phyloP scores from a whole-genome alignment of 2,888 invertebrate species.

The Catocala fraxini region DNA sequence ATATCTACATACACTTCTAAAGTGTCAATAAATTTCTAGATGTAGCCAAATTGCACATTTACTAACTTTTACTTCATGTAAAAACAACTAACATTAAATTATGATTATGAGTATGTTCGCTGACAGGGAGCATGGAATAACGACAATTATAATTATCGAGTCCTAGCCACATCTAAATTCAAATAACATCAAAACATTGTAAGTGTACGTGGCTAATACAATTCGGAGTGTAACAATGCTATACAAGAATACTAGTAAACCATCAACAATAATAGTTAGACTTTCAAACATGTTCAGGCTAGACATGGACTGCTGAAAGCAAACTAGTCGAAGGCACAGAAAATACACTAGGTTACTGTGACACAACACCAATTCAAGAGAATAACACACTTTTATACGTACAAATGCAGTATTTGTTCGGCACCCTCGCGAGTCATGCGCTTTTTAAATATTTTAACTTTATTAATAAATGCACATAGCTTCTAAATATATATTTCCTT shows the following conservation, averaged over 20 bases:
- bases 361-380: conserved; percentile 71
- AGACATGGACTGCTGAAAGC: conserved; percentile 70
- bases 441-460: conserved; percentile 17
- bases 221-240: conserved; percentile 43
- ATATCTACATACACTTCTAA: conserved; percentile 81
- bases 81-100: conserved; percentile 63
- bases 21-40: conserved; percentile 66
- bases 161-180: conserved; percentile 47
- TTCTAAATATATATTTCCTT: conserved; percentile 18
- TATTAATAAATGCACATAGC: conserved; percentile 38
- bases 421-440: conserved; percentile 47
- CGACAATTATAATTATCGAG: conserved; percentile 41
- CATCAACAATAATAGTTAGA: conserved; percentile 61
- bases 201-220: conserved; percentile 48
- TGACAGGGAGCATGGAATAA: conserved; percentile 45
- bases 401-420: conserved; percentile 53
- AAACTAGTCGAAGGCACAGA: conserved; percentile 80
- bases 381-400: conserved; percentile 42
- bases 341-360: conserved; percentile 71
- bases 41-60: conserved; percentile 78
- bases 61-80: conserved; percentile 61
- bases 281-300: conserved; percentile 53
- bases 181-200: conserved; percentile 47
- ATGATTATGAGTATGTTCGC: conserved; percentile 71
- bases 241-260: conserved; percentile 50